phyloP scores from a whole-genome alignment of 1,140 invertebrate species.

The Latrodectus geometricus region DNA sequence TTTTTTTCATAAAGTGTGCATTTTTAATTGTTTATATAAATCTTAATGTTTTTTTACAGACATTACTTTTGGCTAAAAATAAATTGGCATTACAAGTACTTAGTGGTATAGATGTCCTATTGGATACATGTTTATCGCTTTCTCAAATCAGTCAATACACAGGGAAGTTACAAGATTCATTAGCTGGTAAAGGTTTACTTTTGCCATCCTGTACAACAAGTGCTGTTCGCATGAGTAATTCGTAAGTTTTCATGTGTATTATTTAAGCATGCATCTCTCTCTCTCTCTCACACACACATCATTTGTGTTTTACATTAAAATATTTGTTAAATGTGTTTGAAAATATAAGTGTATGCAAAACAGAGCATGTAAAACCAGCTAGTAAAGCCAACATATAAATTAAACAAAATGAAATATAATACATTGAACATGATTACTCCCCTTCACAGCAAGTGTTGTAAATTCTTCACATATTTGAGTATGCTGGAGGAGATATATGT shows the following conservation, averaged over 20 bases:
- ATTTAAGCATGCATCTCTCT: background rate
- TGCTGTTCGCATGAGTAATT: slow-evolving; percentile 78
- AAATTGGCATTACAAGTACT: slow-evolving; percentile 76
- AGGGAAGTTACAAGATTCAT: slow-evolving; percentile 78
- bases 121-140: slow-evolving; percentile 82
- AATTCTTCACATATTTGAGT: too few species aligned
- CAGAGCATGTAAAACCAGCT: too few species aligned
- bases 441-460: too few species aligned
- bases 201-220: slow-evolving; percentile 80
- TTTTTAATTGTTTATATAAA: background rate
- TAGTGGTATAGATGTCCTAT: slow-evolving; percentile 81
- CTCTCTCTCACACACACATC: too few species aligned
- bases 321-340: too few species aligned
- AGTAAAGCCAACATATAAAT: too few species aligned
- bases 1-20: too few species aligned
- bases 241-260: slow-evolving; percentile 66
- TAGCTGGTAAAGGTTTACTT: slow-evolving; percentile 76
- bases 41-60: slow-evolving; percentile 68
- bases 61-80: slow-evolving; percentile 74
- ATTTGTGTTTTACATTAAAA: too few species aligned
- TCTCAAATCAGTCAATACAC: slow-evolving; percentile 82
- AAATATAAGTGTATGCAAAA: too few species aligned
- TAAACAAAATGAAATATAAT: too few species aligned
- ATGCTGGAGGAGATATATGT: too few species aligned
- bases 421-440: too few species aligned